Conservation (phyloP, 1,140 invertebrate species). For the Pachypeltis micranthus region DNA sequence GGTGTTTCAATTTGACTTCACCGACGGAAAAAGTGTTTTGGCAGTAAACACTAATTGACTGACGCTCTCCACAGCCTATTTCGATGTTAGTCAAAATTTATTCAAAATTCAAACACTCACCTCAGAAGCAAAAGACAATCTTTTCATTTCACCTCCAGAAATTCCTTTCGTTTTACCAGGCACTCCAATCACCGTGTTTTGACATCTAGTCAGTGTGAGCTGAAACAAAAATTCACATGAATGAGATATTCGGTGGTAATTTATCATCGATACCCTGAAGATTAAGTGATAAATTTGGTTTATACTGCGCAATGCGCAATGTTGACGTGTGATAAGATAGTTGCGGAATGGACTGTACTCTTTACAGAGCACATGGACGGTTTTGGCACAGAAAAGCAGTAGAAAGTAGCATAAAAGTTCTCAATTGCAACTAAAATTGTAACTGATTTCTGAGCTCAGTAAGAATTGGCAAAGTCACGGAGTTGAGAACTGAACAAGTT, state of each 20-base stretch:
- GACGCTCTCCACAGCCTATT: background rate
- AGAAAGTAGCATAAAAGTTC: too few relatives aligned
- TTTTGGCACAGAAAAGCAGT: too few relatives aligned
- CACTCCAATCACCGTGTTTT: constrained; percentile 76
- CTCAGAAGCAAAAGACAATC: constrained; percentile 91
- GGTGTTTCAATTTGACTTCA: background rate
- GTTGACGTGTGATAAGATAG: too few relatives aligned
- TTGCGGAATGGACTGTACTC: too few relatives aligned
- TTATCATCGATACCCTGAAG: too few relatives aligned
- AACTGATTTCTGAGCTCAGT: too few relatives aligned
- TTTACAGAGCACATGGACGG: too few relatives aligned
- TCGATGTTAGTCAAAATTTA: background rate
- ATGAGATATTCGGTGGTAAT: background rate
- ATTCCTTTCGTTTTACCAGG: constrained; percentile 79
- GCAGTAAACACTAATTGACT: background rate
- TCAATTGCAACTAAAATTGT: too few relatives aligned
- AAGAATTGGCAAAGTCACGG: too few relatives aligned
- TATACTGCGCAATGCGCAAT: constrained; percentile 12
- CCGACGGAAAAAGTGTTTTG: background rate
- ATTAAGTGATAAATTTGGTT: constrained; percentile 8
- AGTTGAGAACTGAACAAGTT: too few relatives aligned
- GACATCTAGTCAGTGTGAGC: constrained; percentile 74
- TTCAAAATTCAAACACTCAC: constrained; percentile 37
- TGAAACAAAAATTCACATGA: constrained; percentile 31
- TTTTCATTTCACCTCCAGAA: constrained; percentile 89